phyloP scores from a whole-genome alignment of 2,113 vertebrate genomes.

The Podarcis muralis region DNA sequence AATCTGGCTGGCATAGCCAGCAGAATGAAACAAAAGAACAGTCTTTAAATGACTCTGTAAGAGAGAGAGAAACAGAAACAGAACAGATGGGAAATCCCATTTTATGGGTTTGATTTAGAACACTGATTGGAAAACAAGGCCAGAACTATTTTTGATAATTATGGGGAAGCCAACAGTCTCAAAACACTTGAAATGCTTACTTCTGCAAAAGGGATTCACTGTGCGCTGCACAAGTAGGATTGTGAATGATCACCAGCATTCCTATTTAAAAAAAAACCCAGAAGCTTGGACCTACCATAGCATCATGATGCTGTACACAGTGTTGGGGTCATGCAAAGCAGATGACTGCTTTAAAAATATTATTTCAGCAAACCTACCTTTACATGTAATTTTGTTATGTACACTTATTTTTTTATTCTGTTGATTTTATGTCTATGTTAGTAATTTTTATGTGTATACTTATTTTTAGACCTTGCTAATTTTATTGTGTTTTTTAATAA shows the following conservation, averaged over 20 bases:
- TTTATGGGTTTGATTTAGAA: conserved; percentile 14
- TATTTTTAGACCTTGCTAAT: too few relatives aligned
- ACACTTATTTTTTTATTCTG: too few relatives aligned
- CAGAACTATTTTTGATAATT: conserved; percentile 28
- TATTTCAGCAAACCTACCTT: too few relatives aligned
- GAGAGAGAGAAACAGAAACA: neutral
- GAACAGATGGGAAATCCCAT: neutral
- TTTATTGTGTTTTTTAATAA: too few relatives aligned
- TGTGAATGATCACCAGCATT: neutral
- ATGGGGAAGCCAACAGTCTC: neutral
- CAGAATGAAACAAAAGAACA: conserved; percentile 2
- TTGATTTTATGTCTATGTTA: too few relatives aligned
- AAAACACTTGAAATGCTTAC: neutral
- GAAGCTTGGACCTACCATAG: neutral
- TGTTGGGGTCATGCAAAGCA: too few relatives aligned
- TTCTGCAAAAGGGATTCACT: neutral
- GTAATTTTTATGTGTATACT: too few relatives aligned
- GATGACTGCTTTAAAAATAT: too few relatives aligned
- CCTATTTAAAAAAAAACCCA: neutral
- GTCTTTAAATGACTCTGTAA: neutral
- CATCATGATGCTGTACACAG: neutral
- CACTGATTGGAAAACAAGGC: neutral
- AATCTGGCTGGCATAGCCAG: neutral
- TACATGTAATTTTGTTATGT: too few relatives aligned
- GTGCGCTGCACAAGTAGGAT: neutral